Conservation (phyloP, 2,888 invertebrate genomes). For the Sclerodermus sp. region DNA sequence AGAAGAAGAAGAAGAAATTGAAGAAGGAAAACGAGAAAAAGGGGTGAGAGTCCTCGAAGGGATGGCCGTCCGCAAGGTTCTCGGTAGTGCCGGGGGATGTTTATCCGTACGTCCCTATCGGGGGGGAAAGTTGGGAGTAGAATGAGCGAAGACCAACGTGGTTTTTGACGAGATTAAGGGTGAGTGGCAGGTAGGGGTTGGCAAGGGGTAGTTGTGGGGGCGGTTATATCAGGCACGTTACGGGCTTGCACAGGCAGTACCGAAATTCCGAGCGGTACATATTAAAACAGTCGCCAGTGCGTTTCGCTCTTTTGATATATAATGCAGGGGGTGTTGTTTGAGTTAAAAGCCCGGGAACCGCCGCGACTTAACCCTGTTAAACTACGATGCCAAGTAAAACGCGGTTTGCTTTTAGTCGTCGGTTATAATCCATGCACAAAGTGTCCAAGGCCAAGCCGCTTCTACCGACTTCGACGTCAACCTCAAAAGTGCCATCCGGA, state of each 20-base stretch:
- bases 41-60: too few relatives aligned
- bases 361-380: slow-evolving; percentile 56
- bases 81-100: not conserved
- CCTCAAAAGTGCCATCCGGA: too few relatives aligned
- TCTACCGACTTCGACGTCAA: not conserved
- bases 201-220: not conserved
- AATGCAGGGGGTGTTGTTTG: slow-evolving; percentile 55
- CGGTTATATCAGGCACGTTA: slow-evolving; percentile 7
- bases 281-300: slow-evolving; percentile 52
- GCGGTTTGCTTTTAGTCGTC: slow-evolving; percentile 54
- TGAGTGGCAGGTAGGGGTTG: slow-evolving; percentile 8
- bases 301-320: slow-evolving; percentile 55
- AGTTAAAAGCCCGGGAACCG: slow-evolving; percentile 56
- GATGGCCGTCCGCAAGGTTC: not conserved
- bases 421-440: slow-evolving; percentile 56
- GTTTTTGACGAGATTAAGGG: slow-evolving; percentile 27
- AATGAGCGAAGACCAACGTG: slow-evolving; percentile 9
- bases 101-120: not conserved
- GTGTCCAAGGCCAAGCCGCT: slow-evolving; percentile 29
- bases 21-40: too few relatives aligned
- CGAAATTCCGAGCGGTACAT: slow-evolving; percentile 47
- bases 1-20: too few relatives aligned
- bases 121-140: not conserved
- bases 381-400: slow-evolving; percentile 56
- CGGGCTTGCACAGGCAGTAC: slow-evolving; percentile 6